Base-by-base conservation (phyloP, 1,140 invertebrate species). In the Meloidogyne chitwoodi region DNA sequence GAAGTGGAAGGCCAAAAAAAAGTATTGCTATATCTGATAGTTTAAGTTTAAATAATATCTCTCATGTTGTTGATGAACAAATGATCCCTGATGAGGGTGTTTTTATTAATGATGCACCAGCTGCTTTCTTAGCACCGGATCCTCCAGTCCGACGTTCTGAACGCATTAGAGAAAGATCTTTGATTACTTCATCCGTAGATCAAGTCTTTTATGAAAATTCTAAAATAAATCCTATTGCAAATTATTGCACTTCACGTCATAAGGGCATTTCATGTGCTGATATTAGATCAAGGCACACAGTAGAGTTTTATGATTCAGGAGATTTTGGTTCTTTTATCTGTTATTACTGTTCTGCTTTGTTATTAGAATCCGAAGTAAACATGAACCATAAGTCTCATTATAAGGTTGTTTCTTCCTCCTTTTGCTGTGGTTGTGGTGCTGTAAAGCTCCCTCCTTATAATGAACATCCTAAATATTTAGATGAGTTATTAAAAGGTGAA, bases 261-360 rank as follows among this genome's bases (percentile, higher is more conserved):
- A 26, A 27, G 8, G 68, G 29, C 0, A 22, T 27, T 10, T 6
- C 31, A 0, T 70, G 68, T 16, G 31, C 68, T 14, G 68, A 70
- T 27, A 2, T 41, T 6, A 26, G 68, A 19, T 3, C 68, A 1
- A 44, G 22, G 2, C 68, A 70, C 1, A 10, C 38, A 0, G 41
- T 38, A 19, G 68, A n/a, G 1, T 70, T 22, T 29, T 70, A 70
- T n/a, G 68, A 70, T 34, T 56, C 41, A 22, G 68, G 68, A 22
- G n/a, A 22, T 70, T n/a, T 70, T 1, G 68, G 68, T 0, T 24
- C 26, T 2, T 27, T 16, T 27, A n/a, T 56, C 10, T 70, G 68
- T 22, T 16, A 44, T 19, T 70, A 27, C 2, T 70, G 68, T 10
- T 5, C 2, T 0, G 68, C 68, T n/a, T 14, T 70, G 1, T 22